Evolutionary conservation across 2,113 vertebrate species (phyloP).

Genomic region (Aptenodytes patagonicus): DNA sequence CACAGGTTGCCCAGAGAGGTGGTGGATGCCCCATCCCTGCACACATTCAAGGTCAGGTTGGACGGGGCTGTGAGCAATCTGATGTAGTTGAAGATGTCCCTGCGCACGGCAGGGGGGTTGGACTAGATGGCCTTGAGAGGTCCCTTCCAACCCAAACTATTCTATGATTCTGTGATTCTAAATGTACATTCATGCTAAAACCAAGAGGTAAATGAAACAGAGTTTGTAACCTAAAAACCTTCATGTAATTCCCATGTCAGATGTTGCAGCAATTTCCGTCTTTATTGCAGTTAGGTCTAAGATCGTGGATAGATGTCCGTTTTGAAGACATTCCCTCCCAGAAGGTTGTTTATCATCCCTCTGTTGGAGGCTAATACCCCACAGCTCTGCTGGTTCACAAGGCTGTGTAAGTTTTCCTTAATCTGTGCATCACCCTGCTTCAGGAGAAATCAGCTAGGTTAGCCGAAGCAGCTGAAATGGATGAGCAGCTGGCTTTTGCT

Average conservation of each 20-base stretch:
- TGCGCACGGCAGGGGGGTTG: too few relatives aligned
- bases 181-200: background rate
- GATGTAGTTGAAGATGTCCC: too few relatives aligned
- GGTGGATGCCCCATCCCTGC: too few relatives aligned
- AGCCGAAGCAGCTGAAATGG: background rate
- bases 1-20: too few relatives aligned
- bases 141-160: too few relatives aligned
- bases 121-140: too few relatives aligned
- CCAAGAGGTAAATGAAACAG: background rate
- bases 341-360: background rate
- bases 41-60: too few relatives aligned
- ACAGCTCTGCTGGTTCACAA: background rate
- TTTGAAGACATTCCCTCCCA: background rate
- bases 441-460: background rate
- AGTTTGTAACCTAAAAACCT: background rate
- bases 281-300: background rate
- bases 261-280: background rate
- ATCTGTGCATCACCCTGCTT: background rate
- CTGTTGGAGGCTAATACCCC: background rate
- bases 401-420: background rate
- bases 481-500: conserved; percentile 2
- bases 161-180: too few relatives aligned
- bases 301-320: background rate
- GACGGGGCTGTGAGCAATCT: too few relatives aligned
- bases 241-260: background rate